Conservation (phyloP, 2,888 invertebrate genomes). For the Heliconius charithonia region DNA sequence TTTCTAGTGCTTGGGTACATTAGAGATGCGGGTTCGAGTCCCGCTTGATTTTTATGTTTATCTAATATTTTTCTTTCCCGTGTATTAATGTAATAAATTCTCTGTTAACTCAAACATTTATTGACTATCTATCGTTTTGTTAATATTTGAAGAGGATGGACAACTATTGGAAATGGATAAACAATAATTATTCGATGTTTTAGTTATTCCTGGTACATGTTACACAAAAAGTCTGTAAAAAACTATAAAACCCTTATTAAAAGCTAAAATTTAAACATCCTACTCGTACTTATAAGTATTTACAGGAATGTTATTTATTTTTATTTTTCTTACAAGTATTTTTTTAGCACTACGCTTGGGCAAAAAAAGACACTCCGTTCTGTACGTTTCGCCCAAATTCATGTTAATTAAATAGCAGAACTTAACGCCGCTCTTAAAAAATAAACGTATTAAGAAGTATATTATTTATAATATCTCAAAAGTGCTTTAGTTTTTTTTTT, state of each 20-base stretch:
- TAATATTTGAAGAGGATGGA: neutral
- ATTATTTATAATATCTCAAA: neutral
- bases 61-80: neutral
- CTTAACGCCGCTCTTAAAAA: neutral
- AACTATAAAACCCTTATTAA: slow-evolving; percentile 14
- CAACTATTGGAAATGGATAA: neutral
- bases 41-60: neutral
- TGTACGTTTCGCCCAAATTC: too few relatives aligned
- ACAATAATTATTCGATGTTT: neutral
- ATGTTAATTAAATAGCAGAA: neutral
- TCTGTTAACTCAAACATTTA: neutral
- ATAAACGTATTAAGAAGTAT: neutral
- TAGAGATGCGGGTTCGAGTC: neutral
- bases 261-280: slow-evolving; percentile 3
- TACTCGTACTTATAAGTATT: neutral
- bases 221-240: slow-evolving; percentile 1
- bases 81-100: neutral
- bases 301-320: slow-evolving; percentile 7
- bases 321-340: neutral
- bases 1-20: neutral
- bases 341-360: neutral
- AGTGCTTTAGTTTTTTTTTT: slow-evolving; percentile 3
- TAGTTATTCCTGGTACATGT: neutral
- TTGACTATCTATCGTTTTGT: slow-evolving; percentile 4
- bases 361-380: neutral